phyloP scores from a whole-genome alignment of 2,888 invertebrate genomes.

The Pogonocherus hispidulus region DNA sequence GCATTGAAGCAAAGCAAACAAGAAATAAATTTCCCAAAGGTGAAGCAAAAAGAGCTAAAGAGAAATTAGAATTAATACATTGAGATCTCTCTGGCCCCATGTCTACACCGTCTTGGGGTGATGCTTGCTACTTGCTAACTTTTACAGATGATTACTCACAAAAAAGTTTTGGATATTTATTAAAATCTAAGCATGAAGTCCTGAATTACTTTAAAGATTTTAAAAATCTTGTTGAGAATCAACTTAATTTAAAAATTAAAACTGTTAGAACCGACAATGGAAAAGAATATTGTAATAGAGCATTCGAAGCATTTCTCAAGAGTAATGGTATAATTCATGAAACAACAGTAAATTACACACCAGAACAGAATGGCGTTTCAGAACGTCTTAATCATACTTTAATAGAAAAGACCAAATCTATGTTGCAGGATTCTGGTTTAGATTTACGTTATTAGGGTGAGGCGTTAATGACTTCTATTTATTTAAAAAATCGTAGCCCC shows the following conservation, averaged over 20 bases:
- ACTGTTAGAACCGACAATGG: not conserved
- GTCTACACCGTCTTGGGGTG: slow-evolving; percentile 56
- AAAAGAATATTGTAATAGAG: not conserved
- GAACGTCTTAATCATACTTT: not conserved
- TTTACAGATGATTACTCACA: slow-evolving; percentile 59
- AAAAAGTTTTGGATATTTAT: slow-evolving; percentile 33
- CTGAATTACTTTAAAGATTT: not conserved
- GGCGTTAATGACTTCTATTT: no score
- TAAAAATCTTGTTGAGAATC: not conserved
- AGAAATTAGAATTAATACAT: slow-evolving; percentile 3
- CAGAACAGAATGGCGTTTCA: not conserved
- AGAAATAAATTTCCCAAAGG: slow-evolving; percentile 1
- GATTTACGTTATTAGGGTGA: no score
- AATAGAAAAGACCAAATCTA: not conserved
- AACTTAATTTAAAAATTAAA: not conserved
- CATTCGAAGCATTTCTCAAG: not conserved
- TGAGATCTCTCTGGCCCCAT: slow-evolving; percentile 61
- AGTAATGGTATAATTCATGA: not conserved
- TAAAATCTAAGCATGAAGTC: slow-evolving; percentile 5
- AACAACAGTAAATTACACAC: not conserved
- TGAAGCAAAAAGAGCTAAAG: not conserved
- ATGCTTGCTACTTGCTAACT: slow-evolving; percentile 60
- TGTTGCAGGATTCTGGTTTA: not conserved
- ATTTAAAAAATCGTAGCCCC: no score
- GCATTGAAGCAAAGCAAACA: slow-evolving; percentile 19